Base-by-base conservation (phyloP, 2,113 vertebrate species). In the Nyctibius bracteatus region DNA sequence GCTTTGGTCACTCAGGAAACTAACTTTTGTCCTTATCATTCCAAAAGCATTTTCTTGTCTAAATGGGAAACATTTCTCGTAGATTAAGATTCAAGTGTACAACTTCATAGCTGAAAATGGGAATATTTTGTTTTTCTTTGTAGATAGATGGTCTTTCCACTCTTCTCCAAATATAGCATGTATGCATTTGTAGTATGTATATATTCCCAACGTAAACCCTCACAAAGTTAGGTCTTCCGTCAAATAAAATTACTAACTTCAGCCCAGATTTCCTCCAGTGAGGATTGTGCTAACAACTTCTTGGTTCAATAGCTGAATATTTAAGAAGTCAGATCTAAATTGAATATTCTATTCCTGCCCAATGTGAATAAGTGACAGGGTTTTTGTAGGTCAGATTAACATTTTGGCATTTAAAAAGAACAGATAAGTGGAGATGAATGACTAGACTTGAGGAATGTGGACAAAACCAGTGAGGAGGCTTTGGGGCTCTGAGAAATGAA, bases 11-110 rank as follows among this genome's bases (percentile, higher is more conserved):
- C 83, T 86, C 72, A 95, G 95, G 79, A 92, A 93, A 89, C 55
- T 90, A 88, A 65, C 86, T 94, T 95, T 63, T 82, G 31, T 95
- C 77, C 87, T 97, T 98, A 97, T 96, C 95, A 84, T 83, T 96
- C 75, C 57, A 88, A 96, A 96, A 96, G 63, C 84, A 94, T 96
- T 96, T 79, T 94, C 82, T 92, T 97, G 63, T 91, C 65, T 92
- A 89, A 96, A 66, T 86, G 75, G 71, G 88, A 97, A 98, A 81
- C n/a, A 25, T 90, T 94, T 94, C 23, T 47, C 41, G 84, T 85
- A 90, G 46, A 57, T 80, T 91, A 94, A 54, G 52, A 57, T 94
- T 95, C 83, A 93, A 97, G 84, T 68, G 6, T 86, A 5, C 86
- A 27, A 95, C 65, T 75, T 97, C 55, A 83, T 72, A 51, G 51